These are phyloP conservation scores for Drosophila testacea DNA, from an alignment of 2,888 invertebrate genomes.

Conservation along the genomic window DNA sequence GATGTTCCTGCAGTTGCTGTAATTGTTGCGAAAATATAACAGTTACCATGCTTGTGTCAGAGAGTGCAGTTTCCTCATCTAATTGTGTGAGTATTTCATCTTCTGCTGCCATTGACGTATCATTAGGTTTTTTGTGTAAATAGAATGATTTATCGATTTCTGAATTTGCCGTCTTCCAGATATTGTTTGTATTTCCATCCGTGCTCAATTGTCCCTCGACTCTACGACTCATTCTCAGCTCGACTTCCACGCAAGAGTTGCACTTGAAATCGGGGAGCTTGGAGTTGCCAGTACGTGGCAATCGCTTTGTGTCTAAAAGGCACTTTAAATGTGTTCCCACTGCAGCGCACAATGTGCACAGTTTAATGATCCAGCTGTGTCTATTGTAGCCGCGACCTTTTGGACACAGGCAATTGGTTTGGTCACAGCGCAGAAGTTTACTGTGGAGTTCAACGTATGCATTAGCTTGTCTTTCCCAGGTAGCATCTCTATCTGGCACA, in stretches of 20 bases:
- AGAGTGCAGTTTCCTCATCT: conserved; percentile 18
- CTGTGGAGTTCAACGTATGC: conserved; percentile 90
- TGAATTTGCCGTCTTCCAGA: not conserved
- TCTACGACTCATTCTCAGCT: conserved; percentile 1
- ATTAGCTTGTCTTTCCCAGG: conserved; percentile 91
- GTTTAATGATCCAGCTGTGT: conserved; percentile 56
- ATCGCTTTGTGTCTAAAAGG: conserved; percentile 18
- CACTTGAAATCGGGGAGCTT: conserved; percentile 59
- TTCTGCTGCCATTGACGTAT: not conserved
- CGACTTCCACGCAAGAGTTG: conserved; percentile 49
- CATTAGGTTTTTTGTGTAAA: conserved; percentile 19
- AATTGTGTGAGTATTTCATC: conserved; percentile 20
- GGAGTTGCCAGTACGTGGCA: not conserved
- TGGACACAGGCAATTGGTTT: conserved; percentile 88
- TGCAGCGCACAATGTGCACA: conserved; percentile 73
- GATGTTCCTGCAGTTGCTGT: not conserved
- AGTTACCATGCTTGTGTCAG: conserved; percentile 20
- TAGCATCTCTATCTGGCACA: conserved; percentile 89
- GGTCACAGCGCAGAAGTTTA: conserved; percentile 88
- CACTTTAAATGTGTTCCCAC: conserved; percentile 72
- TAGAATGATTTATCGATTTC: conserved; percentile 36
- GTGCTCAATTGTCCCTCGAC: too few relatives aligned
- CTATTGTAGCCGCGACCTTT: conserved; percentile 86
- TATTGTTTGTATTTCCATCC: not conserved
- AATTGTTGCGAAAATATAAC: conserved; percentile 23